Evolutionary conservation across 2,888 invertebrate species (phyloP), one percentile per base, ranked within the genome.

Genomic region (Limnephilus auricula): DNA sequence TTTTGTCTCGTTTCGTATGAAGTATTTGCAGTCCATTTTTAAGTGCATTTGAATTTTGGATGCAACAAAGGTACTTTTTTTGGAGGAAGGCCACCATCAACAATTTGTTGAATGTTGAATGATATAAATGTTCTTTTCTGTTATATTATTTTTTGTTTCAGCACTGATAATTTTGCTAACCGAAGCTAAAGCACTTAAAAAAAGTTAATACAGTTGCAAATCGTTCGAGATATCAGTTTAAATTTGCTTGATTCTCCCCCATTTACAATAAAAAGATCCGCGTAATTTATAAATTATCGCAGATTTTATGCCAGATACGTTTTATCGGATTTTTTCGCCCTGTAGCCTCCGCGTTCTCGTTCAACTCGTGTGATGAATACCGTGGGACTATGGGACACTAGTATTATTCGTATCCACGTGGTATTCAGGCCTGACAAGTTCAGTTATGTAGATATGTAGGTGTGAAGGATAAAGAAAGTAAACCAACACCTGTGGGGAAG

Each of bases 361-460:
- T 79, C 18, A 31, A 45, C 18, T 18, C 89, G 45, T 50, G 89
- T 89, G 79, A 89, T 89, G 89, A 80, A 89, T 89, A 89, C 89
- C 89, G 89, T 89, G 89, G 80, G 89, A 89, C 31, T 18, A 79
- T 12, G 31, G 45, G 89, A 79, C 80, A 50, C 78, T 78, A 13
- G 65, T n/a, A 6, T 65, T 65, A 65, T 65, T 65, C 65, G 65
- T 65, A n/a, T n/a, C 6, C 65, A 6, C 65, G 65, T 65, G 25
- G 25, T 25, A 25, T 65, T 65, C 50, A 65, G 18, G 25, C 25
- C 6, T 25, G 45, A 45, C 9, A 65, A 6, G 6, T 25, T 0
- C 5, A 18, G 1, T 2, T 18, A n/a, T 3, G 10, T n/a, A 9
- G n/a, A 18, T n/a, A n/a, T 65, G 25, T 9, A 65, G 9, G 65